Conservation (phyloP, 2,797 vertebrate genomes). For the Oceanodroma leucorhoa region DNA sequence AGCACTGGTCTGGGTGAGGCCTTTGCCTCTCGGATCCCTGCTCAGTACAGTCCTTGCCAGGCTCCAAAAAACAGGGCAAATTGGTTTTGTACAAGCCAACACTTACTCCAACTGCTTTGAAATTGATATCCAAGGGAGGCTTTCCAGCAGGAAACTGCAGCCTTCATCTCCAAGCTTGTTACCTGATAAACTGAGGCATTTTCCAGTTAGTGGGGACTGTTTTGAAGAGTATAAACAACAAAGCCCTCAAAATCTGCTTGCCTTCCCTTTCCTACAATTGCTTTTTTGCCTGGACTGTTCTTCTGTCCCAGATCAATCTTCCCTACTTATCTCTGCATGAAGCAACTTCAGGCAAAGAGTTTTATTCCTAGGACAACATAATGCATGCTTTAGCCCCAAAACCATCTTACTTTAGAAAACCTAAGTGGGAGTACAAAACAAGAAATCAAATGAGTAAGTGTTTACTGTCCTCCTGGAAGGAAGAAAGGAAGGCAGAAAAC, state of each 20-base stretch:
- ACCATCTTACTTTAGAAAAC: neutral
- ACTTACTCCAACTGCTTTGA: conserved; percentile 79
- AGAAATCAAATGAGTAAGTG: neutral
- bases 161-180: conserved; percentile 77
- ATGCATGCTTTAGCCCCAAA: neutral
- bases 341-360: neutral
- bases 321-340: neutral
- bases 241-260: neutral
- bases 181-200: conserved; percentile 81
- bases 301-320: neutral
- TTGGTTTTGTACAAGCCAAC: neutral
- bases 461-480: neutral
- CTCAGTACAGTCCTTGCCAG: neutral
- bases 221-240: neutral
- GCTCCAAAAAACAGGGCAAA: neutral
- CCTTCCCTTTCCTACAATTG: neutral
- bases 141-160: conserved; percentile 70
- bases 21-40: neutral
- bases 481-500: neutral
- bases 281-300: neutral
- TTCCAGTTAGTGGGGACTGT: neutral
- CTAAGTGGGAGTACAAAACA: neutral
- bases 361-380: neutral
- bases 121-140: conserved; percentile 67
- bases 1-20: neutral